phyloP scores from a whole-genome alignment of 2,113 vertebrate species.

The Herpailurus yagouaroundi region DNA sequence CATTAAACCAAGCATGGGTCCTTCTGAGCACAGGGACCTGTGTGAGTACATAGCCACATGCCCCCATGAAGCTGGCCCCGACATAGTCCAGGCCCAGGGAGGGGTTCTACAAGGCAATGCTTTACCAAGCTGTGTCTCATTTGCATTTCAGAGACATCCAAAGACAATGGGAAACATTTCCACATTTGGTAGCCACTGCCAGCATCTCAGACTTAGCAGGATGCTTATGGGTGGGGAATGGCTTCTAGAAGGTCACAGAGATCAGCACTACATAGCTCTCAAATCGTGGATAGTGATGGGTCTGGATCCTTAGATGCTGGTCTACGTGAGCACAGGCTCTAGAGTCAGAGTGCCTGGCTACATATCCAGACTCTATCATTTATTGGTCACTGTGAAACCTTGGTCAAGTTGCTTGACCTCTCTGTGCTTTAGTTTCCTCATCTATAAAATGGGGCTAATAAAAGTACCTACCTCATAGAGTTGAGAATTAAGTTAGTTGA shows the following conservation, averaged over 20 bases:
- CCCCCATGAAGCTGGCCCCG: background rate
- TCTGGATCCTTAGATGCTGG: background rate
- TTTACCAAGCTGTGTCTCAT: background rate
- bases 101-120: background rate
- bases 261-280: fast-evolving
- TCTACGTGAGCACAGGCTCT: background rate
- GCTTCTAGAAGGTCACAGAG: background rate
- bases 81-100: background rate
- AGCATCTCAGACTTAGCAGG: background rate
- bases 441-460: background rate
- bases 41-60: background rate
- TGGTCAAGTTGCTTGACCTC: background rate
- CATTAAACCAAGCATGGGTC: background rate
- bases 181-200: background rate
- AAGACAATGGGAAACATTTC: background rate
- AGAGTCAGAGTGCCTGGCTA: background rate
- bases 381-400: background rate
- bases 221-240: background rate
- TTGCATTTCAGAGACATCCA: background rate
- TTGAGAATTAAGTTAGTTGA: background rate
- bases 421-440: background rate
- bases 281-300: background rate
- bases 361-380: background rate
- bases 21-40: background rate
- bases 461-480: background rate